Conservation (phyloP, 2,797 vertebrate genomes). For the Aselliscus stoliczkanus region DNA sequence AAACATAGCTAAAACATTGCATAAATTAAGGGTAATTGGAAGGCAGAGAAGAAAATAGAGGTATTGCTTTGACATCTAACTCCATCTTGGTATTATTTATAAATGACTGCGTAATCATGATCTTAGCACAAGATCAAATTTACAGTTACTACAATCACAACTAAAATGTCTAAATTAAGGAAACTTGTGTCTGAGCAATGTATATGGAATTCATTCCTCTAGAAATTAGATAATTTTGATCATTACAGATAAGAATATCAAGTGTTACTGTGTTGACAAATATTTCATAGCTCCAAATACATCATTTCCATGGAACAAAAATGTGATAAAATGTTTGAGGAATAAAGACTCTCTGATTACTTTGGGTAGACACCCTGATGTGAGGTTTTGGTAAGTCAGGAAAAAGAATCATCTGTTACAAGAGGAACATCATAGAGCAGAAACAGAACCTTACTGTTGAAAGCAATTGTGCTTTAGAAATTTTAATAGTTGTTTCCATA, state of each 20-base stretch:
- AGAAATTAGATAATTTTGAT: slow-evolving; percentile 11
- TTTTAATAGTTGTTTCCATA: neutral
- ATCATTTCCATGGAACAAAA: neutral
- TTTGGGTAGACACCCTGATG: neutral
- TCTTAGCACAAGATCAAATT: slow-evolving; percentile 33
- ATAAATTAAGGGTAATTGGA: slow-evolving; percentile 3
- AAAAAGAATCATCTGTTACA: neutral
- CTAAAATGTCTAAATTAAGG: neutral
- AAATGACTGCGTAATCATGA: neutral
- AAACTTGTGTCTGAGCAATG: neutral
- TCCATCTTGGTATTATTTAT: neutral
- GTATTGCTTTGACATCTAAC: neutral
- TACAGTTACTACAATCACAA: neutral
- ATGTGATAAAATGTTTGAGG: neutral
- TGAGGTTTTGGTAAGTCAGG: neutral
- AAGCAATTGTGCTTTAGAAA: neutral
- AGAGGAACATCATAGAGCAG: neutral
- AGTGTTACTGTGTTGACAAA: neutral
- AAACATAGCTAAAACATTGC: neutral
- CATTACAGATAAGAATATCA: neutral
- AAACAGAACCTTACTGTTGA: neutral
- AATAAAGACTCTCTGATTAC: neutral
- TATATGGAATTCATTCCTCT: neutral
- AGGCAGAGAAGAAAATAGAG: neutral
- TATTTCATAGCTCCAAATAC: slow-evolving; percentile 7